These are phyloP conservation scores for Phymorhynchus buccinoides DNA, from an alignment of 1,140 invertebrate genomes.

Conservation along the genomic window DNA sequence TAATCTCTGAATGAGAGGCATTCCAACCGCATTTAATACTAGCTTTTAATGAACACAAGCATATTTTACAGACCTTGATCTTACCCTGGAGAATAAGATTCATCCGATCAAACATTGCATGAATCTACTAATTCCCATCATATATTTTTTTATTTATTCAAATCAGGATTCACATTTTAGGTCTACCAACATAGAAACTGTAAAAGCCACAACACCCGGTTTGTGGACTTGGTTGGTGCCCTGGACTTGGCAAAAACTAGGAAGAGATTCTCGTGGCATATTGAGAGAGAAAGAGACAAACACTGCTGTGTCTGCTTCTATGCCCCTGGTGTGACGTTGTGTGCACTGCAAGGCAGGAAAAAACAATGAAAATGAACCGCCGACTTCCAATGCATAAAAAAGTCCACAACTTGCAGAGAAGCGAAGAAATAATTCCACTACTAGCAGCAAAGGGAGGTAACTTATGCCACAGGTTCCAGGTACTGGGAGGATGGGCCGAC, in stretches of 20 bases:
- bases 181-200: too few relatives aligned
- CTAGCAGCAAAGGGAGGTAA: conserved; percentile 55
- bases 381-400: not conserved
- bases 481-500: conserved; percentile 59
- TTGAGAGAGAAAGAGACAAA: too few relatives aligned
- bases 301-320: too few relatives aligned
- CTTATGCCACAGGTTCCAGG: conserved; percentile 57
- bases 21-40: not conserved
- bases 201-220: too few relatives aligned
- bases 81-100: not conserved
- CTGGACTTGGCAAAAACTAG: too few relatives aligned
- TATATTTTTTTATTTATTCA: not conserved
- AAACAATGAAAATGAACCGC: not conserved
- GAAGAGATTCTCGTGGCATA: too few relatives aligned
- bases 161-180: too few relatives aligned
- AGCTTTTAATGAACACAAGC: not conserved
- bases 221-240: too few relatives aligned
- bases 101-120: not conserved
- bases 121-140: not conserved
- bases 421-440: not conserved
- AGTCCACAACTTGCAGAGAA: not conserved
- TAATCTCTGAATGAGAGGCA: not conserved
- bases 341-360: not conserved
- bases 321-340: too few relatives aligned
- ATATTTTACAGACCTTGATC: not conserved